Evolutionary conservation across 2,888 invertebrate species (phyloP).

Genomic region (Netelia fuscicornis): DNA sequence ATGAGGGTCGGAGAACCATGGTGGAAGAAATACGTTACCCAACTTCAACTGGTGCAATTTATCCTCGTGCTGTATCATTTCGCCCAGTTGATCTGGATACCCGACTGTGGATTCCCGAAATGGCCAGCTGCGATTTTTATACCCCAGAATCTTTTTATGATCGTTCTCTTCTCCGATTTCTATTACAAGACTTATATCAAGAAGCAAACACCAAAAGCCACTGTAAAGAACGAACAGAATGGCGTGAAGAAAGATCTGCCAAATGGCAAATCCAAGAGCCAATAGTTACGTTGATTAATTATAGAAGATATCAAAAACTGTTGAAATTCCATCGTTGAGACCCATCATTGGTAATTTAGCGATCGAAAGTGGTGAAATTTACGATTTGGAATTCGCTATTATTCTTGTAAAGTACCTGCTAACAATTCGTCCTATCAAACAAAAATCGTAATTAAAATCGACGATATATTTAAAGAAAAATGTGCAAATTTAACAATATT

Average conservation of each 20-base stretch:
- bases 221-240: constrained; percentile 70
- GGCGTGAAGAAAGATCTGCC: constrained; percentile 65
- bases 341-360: not conserved
- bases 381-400: not conserved
- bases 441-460: not conserved
- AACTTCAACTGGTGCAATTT: constrained; percentile 92
- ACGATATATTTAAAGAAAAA: not conserved
- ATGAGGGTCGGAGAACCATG: constrained; percentile 87
- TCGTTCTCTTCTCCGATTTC: constrained; percentile 89
- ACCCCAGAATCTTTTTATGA: constrained; percentile 89
- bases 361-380: not conserved
- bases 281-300: constrained; percentile 46
- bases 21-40: constrained; percentile 95
- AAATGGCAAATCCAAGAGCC: constrained; percentile 73
- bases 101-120: constrained; percentile 87
- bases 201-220: constrained; percentile 70
- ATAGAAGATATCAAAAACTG: not conserved
- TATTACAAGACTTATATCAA: constrained; percentile 88
- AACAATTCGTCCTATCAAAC: not conserved
- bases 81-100: constrained; percentile 84
- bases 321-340: not conserved
- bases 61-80: constrained; percentile 87
- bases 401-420: not conserved
- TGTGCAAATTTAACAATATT: not conserved
- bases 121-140: constrained; percentile 86